Conservation (phyloP, 1,140 invertebrate genomes). For the fruit fly (Drosophila melanogaster) region DNA sequence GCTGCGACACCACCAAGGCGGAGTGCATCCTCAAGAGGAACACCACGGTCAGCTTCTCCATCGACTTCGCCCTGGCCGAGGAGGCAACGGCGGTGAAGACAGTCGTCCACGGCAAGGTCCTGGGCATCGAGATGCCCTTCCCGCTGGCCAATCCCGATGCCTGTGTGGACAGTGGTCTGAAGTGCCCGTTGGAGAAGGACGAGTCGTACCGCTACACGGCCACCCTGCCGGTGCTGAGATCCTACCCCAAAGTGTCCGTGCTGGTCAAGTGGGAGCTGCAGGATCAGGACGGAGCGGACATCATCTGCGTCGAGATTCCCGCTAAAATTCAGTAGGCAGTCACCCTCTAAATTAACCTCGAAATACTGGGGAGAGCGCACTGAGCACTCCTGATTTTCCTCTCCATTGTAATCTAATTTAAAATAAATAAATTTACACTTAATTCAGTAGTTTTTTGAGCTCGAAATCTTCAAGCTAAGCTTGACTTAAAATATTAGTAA, state of each 20-base stretch:
- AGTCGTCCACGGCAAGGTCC: conserved; percentile 89
- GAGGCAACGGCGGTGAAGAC: conserved; percentile 85
- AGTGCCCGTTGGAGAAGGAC: conserved; percentile 88
- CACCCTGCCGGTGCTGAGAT: conserved; percentile 86
- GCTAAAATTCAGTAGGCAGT: conserved; percentile 86
- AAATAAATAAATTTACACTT: conserved; percentile 24
- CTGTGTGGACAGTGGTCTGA: conserved; percentile 87
- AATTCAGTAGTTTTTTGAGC: neutral
- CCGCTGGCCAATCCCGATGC: conserved; percentile 88
- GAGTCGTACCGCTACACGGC: conserved; percentile 87
- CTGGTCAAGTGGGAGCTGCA: conserved; percentile 90
- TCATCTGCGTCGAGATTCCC: conserved; percentile 89
- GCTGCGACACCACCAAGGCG: conserved; percentile 85
- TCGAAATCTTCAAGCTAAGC: neutral
- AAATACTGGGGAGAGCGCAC: conserved; percentile 3
- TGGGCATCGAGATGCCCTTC: conserved; percentile 89
- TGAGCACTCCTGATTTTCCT: conserved; percentile 1
- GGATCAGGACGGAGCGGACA: conserved; percentile 86
- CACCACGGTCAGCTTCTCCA: conserved; percentile 87
- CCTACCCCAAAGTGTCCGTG: conserved; percentile 88
- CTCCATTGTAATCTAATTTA: conserved; percentile 36
- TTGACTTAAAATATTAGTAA: neutral
- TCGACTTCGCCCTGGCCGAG: conserved; percentile 86
- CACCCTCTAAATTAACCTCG: conserved; percentile 10
- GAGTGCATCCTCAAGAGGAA: conserved; percentile 87